Evolutionary conservation across 2,797 vertebrate genomes (phyloP).

Genomic region (Erethizon dorsatum): DNA sequence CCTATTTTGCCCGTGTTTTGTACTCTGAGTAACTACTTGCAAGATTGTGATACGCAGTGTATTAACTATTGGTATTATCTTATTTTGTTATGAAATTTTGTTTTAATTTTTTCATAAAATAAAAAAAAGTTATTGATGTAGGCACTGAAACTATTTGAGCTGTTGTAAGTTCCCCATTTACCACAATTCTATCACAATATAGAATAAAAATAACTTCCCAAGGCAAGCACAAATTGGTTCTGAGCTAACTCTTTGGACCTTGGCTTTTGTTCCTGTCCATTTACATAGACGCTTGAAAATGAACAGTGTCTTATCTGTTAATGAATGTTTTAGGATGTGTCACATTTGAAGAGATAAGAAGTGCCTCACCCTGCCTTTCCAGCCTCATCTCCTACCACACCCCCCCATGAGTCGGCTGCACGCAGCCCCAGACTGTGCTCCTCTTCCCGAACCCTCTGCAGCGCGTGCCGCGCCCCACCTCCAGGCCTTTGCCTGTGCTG

Average conservation of each 20-base stretch:
- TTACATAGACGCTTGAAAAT: not conserved
- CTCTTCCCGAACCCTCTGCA: slow-evolving; percentile 24
- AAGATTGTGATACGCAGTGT: not conserved
- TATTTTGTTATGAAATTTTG: not conserved
- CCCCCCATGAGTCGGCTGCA: slow-evolving; percentile 59
- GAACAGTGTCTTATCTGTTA: not conserved
- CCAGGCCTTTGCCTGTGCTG: not conserved
- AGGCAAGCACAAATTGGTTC: not conserved
- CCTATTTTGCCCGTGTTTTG: not conserved
- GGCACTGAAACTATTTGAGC: not conserved
- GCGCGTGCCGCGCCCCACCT: not conserved
- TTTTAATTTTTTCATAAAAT: not conserved
- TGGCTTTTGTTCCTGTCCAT: not conserved
- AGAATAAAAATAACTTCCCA: not conserved
- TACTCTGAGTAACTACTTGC: not conserved
- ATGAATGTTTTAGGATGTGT: not conserved
- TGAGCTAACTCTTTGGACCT: not conserved
- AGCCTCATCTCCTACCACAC: slow-evolving; percentile 39
- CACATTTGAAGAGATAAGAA: not conserved
- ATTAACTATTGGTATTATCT: not conserved
- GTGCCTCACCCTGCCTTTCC: slow-evolving; percentile 72
- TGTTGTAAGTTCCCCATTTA: not conserved
- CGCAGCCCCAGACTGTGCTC: not conserved
- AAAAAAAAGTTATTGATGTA: not conserved
- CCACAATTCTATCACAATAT: not conserved